Base-by-base conservation (phyloP, 2,888 invertebrate genomes). In the Chironomus tentans region DNA sequence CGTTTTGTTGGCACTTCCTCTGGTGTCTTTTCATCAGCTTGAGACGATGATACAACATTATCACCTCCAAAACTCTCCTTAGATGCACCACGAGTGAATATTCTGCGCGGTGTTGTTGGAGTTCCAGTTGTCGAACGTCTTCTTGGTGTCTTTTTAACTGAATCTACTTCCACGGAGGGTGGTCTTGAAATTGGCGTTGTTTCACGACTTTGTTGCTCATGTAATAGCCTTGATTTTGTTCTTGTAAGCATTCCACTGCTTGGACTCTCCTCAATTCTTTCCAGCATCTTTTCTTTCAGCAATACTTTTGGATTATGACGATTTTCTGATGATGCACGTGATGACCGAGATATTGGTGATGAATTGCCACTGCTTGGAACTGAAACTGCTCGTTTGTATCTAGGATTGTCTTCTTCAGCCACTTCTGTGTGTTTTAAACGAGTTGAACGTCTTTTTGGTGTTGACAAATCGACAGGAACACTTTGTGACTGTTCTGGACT, bases 241-340 rank as follows among this genome's bases (percentile, higher is more conserved):
- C 69, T 22, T 10, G 76, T 76, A 13, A 76, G 10, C 5, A 68
- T 22, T 24, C 38, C 69, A 65, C 68, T 13, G 5, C 10, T 15
- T 5, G n/a, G 12, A 24, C 46, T 48, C n/a, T 76, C 76, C 21
- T 50, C 69, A 50, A 76, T 68, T 69, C 13, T 24, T 48, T 65
- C 68, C 21, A 74, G 4, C 21, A 48, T 46, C 15, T 74, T 74
- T 12, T 47, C 65, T 68, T 65, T 74, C 0, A 76, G 18, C 5
- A 48, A 18, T n/a, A 22, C 28, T 48, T 68, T 68, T 28, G 76
- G 76, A 61, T 50, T 22, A 6, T 68, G 13, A 10, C 28, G 68
- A 28, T 56, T 24, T 56, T 76, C 76, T 6, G 76, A 68, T 10
- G 50, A 28, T 4, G 69, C 28, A 48, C 76, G 21, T 4, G 28